Base-by-base conservation (phyloP, 1,140 invertebrate species). In the Zaprionus nigranus region DNA sequence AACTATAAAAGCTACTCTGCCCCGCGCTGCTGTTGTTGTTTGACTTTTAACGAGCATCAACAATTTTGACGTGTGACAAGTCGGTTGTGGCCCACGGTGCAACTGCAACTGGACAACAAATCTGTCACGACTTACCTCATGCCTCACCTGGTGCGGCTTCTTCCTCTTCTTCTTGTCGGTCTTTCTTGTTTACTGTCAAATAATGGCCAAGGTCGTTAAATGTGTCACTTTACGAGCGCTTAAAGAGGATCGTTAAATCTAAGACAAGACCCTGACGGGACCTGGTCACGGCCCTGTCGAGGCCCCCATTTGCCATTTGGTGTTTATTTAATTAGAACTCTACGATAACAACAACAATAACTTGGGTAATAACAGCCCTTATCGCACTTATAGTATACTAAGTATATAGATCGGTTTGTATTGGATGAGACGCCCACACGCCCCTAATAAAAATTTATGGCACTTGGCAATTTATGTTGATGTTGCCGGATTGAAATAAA, bases 311-410 rank as follows among this genome's bases (percentile, higher is more conserved):
- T 58, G 26, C 38, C 56, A 62, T 68, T 69, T 60, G 65, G 36
- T 84, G 73, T 84, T 84, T 81, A 85, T 85, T 85, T 79, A 85
- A 85, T 85, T 72, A 81, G 53, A 79, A 64, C 65, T 84, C 77
- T 78, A 49, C 38, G 54, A 53, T 28, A 58, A 36, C 46, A 53
- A 15, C n/a, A 30, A 26, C 12, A 22, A 11, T 46, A 12, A 65
- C 26, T 68, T 57, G 49, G 72, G n/a, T 65, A 65, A 51, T 28
- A 22, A 60, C 17, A 28, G 15, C 61, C 40, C 61, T 72, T 59
- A 72, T 66, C 43, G 34, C 26, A 15, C n/a, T 57, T 56, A 56
- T 15, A 30, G n/a, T 22, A 58, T 22, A n/a, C 40, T 61, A 28
- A 34, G 9, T 20, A 26, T 51, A 61, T 46, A 13, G 51, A 53